phyloP scores from a whole-genome alignment of 2,113 vertebrate genomes.

The Sturnira hondurensis region DNA sequence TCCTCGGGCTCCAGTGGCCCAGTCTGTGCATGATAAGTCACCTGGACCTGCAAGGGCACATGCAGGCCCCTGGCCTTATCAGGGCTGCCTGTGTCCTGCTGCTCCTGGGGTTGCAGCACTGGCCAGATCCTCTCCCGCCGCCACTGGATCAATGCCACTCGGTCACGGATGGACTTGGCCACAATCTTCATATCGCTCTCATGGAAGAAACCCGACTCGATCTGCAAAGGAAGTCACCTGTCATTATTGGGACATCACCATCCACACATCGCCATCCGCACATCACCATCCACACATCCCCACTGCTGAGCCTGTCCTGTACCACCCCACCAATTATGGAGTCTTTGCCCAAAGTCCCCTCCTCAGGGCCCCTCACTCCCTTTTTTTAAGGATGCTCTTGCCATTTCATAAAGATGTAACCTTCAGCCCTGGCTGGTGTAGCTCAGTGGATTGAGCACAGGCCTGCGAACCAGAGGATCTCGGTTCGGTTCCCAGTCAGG shows the following conservation, averaged over 20 bases:
- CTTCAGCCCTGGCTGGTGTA: too few relatives aligned
- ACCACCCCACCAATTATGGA: rapidly evolving
- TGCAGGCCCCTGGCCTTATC: slow-evolving; percentile 78
- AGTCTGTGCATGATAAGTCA: slow-evolving; percentile 79
- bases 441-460: too few relatives aligned
- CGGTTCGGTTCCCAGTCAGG: too few relatives aligned
- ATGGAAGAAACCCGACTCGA: slow-evolving; percentile 97
- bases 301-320: background rate
- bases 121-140: slow-evolving; percentile 88
- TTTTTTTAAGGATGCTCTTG: background rate
- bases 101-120: slow-evolving; percentile 78
- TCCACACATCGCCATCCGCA: rapidly evolving
- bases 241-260: background rate
- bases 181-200: slow-evolving; percentile 95
- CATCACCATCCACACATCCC: rapidly evolving
- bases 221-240: slow-evolving; percentile 77
- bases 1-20: slow-evolving; percentile 84
- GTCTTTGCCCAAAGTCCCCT: background rate
- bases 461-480: too few relatives aligned
- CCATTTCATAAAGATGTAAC: background rate
- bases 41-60: slow-evolving; percentile 85
- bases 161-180: slow-evolving; percentile 95
- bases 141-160: slow-evolving; percentile 96
- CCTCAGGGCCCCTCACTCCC: background rate
- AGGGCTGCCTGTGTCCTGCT: slow-evolving; percentile 70